Base-by-base conservation (phyloP, 2,113 vertebrate genomes). In the Tyrannus savana region DNA sequence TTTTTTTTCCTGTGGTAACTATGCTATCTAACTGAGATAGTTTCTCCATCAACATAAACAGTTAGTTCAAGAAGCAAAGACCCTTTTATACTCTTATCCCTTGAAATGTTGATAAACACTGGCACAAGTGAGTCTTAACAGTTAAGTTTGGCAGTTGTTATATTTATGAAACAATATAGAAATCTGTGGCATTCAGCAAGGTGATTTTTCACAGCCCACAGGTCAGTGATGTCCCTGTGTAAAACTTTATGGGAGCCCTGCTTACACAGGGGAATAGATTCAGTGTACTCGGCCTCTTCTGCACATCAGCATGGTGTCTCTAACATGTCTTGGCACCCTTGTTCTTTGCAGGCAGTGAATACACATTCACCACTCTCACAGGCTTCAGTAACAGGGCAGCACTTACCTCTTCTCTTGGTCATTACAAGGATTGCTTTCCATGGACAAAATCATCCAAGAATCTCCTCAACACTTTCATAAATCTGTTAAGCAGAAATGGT, bases 81-180 rank as follows among this genome's bases (percentile, higher is more conserved):
- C 11, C 28, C 9, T 19, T 50, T 59, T 37, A 55, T 37, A 28
- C 6, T 2, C 13, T 78, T 76, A 33, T n/a, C 39, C 12, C 39
- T 85, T 83, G 59, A 80, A 90, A 72, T 37, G 2, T 35, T 79
- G 14, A 25, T 42, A 53, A 84, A 87, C 10, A 27, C 6, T 19
- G 23, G 42, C 31, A 58, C 13, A 39, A 0, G 0, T 18, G 27
- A 64, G 5, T 76, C 28, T 53, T 46, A 66, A 39, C 11, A 52
- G 28, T 49, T 33, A 84, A 63, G 46, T 31, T 37, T 73, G 55
- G 14, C 64, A 31, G 4, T 6, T 81, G 28, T 5, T 77, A 10
- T 60, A n/a, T 49, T 72, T 50, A 47, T 41, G 35, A 87, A 91
- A 73, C 14, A 47, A 46, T 15, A 47, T 2, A 52, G 39, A 84